Evolutionary conservation across 1,140 invertebrate species (phyloP).

Genomic region (Papilio dardanus): DNA sequence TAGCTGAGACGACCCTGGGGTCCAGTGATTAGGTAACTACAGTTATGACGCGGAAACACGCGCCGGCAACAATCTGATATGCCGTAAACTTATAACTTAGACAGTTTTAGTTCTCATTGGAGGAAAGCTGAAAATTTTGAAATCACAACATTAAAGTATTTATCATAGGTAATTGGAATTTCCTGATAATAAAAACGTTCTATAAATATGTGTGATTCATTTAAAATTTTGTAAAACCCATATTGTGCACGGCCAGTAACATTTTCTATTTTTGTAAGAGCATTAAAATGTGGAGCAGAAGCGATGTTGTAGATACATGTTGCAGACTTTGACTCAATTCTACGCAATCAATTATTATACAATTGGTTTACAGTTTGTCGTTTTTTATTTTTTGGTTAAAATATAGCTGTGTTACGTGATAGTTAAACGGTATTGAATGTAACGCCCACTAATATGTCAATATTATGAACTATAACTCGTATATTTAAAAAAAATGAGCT

Average conservation of each 20-base stretch:
- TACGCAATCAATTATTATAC: no score
- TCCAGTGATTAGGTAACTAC: background rate
- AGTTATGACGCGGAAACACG: background rate
- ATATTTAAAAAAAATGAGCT: background rate
- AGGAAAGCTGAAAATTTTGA: background rate
- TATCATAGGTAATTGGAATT: background rate
- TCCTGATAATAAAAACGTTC: background rate
- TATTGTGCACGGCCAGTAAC: background rate
- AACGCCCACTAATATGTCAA: no score
- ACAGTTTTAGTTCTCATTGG: background rate
- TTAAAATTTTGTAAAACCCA: background rate
- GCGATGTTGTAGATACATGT: background rate
- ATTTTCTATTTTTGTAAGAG: background rate
- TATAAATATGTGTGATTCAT: background rate
- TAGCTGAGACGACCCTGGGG: background rate
- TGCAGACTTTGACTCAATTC: background rate
- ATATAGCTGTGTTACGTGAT: no score
- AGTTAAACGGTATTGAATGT: no score
- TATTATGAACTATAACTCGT: no score
- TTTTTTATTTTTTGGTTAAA: no score
- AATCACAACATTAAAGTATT: no score
- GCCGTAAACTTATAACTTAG: background rate
- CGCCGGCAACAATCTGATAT: background rate
- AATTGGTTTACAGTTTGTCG: no score
- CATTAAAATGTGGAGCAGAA: background rate